A percentile compares a stretch with the other conserved stretches of the same genome.
Evolutionary conservation across 2,888 invertebrate species (phyloP).

Genomic region (Leucozona laternaria): DNA sequence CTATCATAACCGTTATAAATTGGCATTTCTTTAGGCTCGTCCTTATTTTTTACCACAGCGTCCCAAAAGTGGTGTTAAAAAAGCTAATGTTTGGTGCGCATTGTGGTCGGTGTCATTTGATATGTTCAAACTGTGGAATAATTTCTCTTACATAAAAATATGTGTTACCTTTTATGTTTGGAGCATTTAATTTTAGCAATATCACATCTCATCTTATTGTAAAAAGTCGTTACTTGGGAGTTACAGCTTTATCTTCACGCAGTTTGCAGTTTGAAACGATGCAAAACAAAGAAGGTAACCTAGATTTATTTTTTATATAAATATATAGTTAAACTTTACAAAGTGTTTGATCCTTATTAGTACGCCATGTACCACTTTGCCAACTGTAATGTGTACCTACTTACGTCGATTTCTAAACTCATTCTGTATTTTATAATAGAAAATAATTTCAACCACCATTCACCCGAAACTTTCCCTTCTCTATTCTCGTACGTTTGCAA

Average conservation of each 20-base stretch:
- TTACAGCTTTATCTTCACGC: background rate
- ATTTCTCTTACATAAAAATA: too few relatives aligned
- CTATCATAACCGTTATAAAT: too few relatives aligned
- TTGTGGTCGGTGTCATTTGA: too few relatives aligned
- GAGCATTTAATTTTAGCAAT: too few relatives aligned
- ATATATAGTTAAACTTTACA: slow-evolving; percentile 3
- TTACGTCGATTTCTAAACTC: slow-evolving; percentile 21
- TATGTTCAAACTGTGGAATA: too few relatives aligned
- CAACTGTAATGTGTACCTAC: slow-evolving; percentile 40
- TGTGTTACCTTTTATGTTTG: too few relatives aligned
- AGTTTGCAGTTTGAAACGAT: background rate
- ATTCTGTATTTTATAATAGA: slow-evolving; percentile 5
- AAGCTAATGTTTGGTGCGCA: too few relatives aligned
- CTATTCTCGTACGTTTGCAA: slow-evolving; percentile 22
- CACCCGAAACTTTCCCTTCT: slow-evolving; percentile 34
- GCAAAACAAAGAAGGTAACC: slow-evolving; percentile 10
- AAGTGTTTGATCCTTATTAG: slow-evolving; percentile 36
- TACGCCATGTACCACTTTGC: slow-evolving; percentile 33
- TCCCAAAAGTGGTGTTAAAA: too few relatives aligned
- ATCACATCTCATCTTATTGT: background rate
- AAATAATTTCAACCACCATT: slow-evolving; percentile 31
- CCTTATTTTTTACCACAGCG: too few relatives aligned
- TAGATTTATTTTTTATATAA: slow-evolving; percentile 1
- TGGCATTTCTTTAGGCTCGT: too few relatives aligned
- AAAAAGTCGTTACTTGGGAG: background rate